Base-by-base conservation (phyloP, 2,888 invertebrate species). In the Drosophila acutilabella region DNA sequence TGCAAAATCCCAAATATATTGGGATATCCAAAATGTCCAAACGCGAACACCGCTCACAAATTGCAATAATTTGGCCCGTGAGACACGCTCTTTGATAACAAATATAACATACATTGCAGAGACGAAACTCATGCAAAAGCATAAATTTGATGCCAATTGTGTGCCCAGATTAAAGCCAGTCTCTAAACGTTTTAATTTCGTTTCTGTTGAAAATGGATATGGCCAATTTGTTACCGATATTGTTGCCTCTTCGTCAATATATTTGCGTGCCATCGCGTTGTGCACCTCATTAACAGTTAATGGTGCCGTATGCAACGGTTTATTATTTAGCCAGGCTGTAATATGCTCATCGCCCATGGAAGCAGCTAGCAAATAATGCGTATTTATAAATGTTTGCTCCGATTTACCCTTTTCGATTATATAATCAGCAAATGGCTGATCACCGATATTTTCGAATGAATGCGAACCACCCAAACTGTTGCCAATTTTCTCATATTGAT, bases 61-160 rank as follows among this genome's bases (percentile, higher is more conserved):
- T 88, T 97, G 96, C 26, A 96, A 92, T 48, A 96, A 94, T 87
- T 96, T 96, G 0, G 96, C 95, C 45, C 96, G 95, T 42, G 94
- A 94, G n/a, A 94, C 93, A 23, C 96, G 94, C 90, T 97, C 97
- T 92, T 95, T 91, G 36, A 92, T 89, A 69, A 93, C 89, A 72
- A 95, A 95, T 90, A 95, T 93, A 33, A 95, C 92, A 80, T 94
- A 96, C 50, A 95, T 94, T 4, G 91, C 83, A 53, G 94, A 94
- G 1, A 95, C 95, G 81, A 97, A 96, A n/a, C 95, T 94, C 92
- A 97, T 94, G 88, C 96, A 95, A 91, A 96, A 96, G 11, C 95
- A 95, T 51, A 97, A 93, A 74, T 95, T 96, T 64, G 95, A 94
- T 0, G 96, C 94, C 18, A 96, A 85, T 88, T 95, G 95, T 90